A percentile compares a stretch with the other conserved stretches of the same genome.
phyloP scores from a whole-genome alignment of 2,888 invertebrate species.

The Crocallis elinguaria region DNA sequence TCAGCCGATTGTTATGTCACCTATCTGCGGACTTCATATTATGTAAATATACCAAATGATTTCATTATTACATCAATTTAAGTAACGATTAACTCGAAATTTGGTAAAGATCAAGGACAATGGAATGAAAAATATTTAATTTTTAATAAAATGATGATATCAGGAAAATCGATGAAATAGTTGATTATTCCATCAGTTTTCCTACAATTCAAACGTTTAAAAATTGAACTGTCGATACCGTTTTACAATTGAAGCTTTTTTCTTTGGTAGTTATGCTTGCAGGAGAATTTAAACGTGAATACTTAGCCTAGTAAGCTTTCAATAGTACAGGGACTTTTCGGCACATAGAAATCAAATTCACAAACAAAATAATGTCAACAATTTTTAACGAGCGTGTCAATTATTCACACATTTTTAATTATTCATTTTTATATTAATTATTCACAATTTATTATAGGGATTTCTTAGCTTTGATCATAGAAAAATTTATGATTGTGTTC shows the following conservation, averaged over 20 bases:
- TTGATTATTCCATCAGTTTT: too few species aligned
- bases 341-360: too few species aligned
- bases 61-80: slow-evolving; percentile 43
- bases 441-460: too few species aligned
- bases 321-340: background rate
- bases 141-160: slow-evolving; percentile 8
- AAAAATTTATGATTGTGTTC: too few species aligned
- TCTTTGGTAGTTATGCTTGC: slow-evolving; percentile 33
- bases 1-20: slow-evolving; percentile 10
- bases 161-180: background rate
- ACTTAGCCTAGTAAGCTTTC: background rate
- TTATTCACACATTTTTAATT: too few species aligned
- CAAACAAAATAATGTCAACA: too few species aligned
- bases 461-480: too few species aligned
- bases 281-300: background rate
- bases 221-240: too few species aligned
- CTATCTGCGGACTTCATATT: slow-evolving; percentile 33
- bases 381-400: too few species aligned
- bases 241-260: slow-evolving; percentile 39
- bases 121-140: slow-evolving; percentile 20
- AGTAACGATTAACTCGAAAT: slow-evolving; percentile 49
- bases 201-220: too few species aligned
- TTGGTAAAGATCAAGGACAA: slow-evolving; percentile 52
- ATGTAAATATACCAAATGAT: slow-evolving; percentile 50
- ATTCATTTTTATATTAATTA: too few species aligned